Percentiles rank a stretch among this genome's conserved stretches.
Evolutionary conservation across 2,113 vertebrate species (phyloP).

Genomic region (Alligator mississippiensis): DNA sequence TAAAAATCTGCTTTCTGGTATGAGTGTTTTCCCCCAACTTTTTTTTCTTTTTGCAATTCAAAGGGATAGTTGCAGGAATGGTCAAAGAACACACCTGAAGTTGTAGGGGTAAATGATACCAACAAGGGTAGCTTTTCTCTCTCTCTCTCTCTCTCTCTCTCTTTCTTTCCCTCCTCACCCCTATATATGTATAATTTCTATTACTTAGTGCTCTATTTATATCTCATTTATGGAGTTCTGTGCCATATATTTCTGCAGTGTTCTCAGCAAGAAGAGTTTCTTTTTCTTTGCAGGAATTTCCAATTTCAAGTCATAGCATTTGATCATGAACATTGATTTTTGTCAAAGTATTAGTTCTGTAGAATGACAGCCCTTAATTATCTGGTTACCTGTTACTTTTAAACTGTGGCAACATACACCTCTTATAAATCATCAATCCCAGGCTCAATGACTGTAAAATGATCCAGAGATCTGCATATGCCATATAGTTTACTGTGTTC

Average conservation of each 20-base stretch:
- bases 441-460: neutral
- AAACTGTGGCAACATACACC: neutral
- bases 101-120: neutral
- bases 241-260: neutral
- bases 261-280: slow-evolving; percentile 10
- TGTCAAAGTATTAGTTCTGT: slow-evolving; percentile 28
- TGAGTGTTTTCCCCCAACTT: neutral
- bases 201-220: slow-evolving; percentile 13
- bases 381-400: slow-evolving; percentile 49
- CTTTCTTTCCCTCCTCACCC: too few relatives aligned
- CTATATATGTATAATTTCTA: slow-evolving; percentile 42
- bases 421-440: neutral
- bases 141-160: too few relatives aligned
- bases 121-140: neutral
- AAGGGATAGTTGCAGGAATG: neutral
- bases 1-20: slow-evolving; percentile 15
- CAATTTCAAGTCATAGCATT: slow-evolving; percentile 4
- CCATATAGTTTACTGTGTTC: neutral
- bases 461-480: neutral
- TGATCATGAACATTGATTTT: slow-evolving; percentile 42
- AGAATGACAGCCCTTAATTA: slow-evolving; percentile 51
- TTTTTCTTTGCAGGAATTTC: neutral
- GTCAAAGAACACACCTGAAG: neutral
- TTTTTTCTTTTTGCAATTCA: neutral
- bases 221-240: neutral